These are phyloP conservation scores for Aricia artaxerxes DNA, from an alignment of 2,888 invertebrate genomes.

Conservation along the genomic window DNA sequence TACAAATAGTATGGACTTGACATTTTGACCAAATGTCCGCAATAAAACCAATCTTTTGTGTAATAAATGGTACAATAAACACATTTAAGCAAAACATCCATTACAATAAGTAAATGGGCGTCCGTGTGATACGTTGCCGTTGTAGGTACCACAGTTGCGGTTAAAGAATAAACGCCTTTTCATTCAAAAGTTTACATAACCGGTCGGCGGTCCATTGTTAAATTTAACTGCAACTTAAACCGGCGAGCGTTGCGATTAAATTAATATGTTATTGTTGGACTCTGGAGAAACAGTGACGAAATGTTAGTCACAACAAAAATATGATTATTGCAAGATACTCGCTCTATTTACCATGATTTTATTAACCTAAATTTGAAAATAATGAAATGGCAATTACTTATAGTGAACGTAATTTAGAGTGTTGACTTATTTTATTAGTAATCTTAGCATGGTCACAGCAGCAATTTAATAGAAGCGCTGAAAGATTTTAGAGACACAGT, in stretches of 20 bases:
- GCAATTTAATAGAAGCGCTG: too few species aligned
- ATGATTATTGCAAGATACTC: conserved; percentile 5
- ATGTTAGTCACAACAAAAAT: background rate
- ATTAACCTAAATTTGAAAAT: background rate
- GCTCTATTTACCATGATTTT: background rate
- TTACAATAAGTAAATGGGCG: background rate
- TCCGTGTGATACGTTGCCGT: background rate
- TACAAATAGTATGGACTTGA: too few species aligned
- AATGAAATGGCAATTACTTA: background rate
- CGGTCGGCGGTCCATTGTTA: conserved; percentile 3
- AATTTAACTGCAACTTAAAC: conserved; percentile 8
- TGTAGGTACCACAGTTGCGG: background rate
- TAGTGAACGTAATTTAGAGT: background rate
- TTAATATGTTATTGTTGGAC: conserved; percentile 12
- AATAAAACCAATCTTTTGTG: background rate
- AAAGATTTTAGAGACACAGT: too few species aligned
- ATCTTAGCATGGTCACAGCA: too few species aligned
- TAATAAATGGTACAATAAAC: background rate
- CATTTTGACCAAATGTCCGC: background rate
- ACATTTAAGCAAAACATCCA: background rate
- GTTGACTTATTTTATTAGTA: background rate
- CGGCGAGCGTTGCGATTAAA: background rate
- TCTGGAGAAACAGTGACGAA: background rate
- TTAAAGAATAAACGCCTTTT: conserved; percentile 7
- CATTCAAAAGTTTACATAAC: conserved; percentile 16